Evolutionary conservation across 2,797 vertebrate species (phyloP), one percentile per base, ranked within the genome.

Genomic region (Borostomias antarcticus): DNA sequence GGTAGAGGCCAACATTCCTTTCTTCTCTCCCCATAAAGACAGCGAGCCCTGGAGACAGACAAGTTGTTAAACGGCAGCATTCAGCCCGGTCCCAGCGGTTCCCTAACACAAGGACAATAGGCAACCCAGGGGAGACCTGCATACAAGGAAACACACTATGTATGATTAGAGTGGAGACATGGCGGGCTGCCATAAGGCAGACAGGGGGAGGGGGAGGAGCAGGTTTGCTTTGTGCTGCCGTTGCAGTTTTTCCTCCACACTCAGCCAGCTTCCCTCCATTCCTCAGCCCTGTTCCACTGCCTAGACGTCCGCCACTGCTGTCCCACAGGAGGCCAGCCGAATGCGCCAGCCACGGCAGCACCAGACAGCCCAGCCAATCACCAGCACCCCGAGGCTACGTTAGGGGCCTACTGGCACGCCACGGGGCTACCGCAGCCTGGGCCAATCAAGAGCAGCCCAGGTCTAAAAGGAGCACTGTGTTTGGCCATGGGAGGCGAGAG

Each of bases 61-160:
- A 82, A 80, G 82, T 89, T 75, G 68, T 89, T 90, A 89, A 89
- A 91, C 64, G 76, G 81, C 64, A 79, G 79, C 86, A 83, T 84
- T 84, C 73, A 78, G 53, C 69, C 62, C 70, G 71, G 54, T 72
- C 67, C 58, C 32, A 64, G 59, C 59, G 60, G 63, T 64, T 59
- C 70, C 62, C 72, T 58, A 54, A 69, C 50, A 79, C 72, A 67
- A 68, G 70, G 68, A 75, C 74, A 70, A 80, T 69, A 78, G 77
- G 70, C 32, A 62, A 28, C 64, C 66, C 25, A 57, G 40, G 58
- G 69, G 67, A 66, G 53, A 58, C 52, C n/a, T 23, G 35, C 58
- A 45, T 26, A 72, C 58, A 70, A 66, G 81, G 58, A 77, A 64
- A 73, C 52, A 58, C 69, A 54, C 76, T 64, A 73, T 56, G 64